phyloP scores from a whole-genome alignment of 2,797 vertebrate species.

The Halcyon smyrnensis region DNA sequence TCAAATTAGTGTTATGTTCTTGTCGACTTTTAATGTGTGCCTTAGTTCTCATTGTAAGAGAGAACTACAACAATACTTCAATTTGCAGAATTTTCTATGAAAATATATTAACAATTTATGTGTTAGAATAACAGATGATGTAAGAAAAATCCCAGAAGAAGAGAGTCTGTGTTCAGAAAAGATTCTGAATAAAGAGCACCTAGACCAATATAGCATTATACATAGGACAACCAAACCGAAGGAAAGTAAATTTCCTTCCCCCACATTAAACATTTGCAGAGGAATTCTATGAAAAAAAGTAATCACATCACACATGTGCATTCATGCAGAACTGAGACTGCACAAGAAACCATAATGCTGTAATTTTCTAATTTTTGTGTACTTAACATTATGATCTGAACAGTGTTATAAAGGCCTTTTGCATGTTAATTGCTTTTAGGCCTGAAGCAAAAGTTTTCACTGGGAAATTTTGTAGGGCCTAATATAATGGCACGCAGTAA shows the following conservation, averaged over 20 bases:
- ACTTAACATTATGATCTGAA: neutral
- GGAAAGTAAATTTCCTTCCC: neutral
- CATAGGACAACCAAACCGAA: neutral
- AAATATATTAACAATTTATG: neutral
- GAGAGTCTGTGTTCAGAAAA: neutral
- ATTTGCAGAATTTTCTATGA: neutral
- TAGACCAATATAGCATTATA: neutral
- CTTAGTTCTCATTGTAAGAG: neutral
- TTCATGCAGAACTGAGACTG: neutral
- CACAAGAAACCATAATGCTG: neutral
- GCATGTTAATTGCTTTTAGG: neutral
- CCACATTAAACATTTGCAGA: neutral
- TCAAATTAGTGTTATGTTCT: neutral
- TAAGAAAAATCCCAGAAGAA: neutral
- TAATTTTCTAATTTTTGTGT: neutral
- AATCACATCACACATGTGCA: neutral
- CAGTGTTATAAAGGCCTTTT: neutral
- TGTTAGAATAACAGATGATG: neutral
- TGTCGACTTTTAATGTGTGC: neutral
- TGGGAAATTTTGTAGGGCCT: neutral
- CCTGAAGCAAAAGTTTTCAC: neutral
- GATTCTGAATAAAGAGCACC: neutral
- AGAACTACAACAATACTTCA: neutral
- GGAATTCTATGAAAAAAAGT: neutral
- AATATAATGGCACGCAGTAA: neutral